phyloP scores from a whole-genome alignment of 1,140 invertebrate species.

The Dendrolimus kikuchii region DNA sequence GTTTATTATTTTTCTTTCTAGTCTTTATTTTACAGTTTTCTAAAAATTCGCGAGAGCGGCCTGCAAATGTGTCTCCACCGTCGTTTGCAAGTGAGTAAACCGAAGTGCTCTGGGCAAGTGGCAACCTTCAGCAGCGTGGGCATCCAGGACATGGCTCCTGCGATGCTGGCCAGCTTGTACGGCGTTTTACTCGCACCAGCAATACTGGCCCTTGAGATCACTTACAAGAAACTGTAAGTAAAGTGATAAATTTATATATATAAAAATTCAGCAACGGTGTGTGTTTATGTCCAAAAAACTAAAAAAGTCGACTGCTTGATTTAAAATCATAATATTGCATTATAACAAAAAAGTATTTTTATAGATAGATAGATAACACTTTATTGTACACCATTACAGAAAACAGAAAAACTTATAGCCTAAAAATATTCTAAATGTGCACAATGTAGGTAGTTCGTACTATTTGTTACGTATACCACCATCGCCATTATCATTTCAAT shows the following conservation, averaged over 20 bases:
- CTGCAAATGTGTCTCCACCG: slow-evolving; percentile 70
- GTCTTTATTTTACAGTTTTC: slow-evolving; percentile 31
- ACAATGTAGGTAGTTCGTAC: too few relatives aligned
- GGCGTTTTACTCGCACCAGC: slow-evolving; percentile 44
- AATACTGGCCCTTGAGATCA: slow-evolving; percentile 42
- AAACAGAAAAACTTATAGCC: too few relatives aligned
- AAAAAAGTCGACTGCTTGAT: too few relatives aligned
- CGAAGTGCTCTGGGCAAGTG: slow-evolving; percentile 67
- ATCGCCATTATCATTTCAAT: too few relatives aligned
- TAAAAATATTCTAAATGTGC: too few relatives aligned
- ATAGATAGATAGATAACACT: slow-evolving; percentile 1
- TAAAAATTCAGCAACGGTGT: too few relatives aligned
- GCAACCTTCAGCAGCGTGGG: slow-evolving; percentile 74
- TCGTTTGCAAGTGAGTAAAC: slow-evolving; percentile 74
- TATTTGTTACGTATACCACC: too few relatives aligned
- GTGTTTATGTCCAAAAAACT: too few relatives aligned
- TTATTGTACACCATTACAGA: background rate
- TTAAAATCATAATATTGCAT: background rate
- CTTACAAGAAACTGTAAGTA: slow-evolving; percentile 45
- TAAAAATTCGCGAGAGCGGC: slow-evolving; percentile 73
- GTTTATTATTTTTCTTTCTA: background rate
- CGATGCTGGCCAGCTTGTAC: slow-evolving; percentile 50
- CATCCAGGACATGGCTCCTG: slow-evolving; percentile 67
- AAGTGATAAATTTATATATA: too few relatives aligned
- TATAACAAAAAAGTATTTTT: background rate